Base-by-base conservation (phyloP, 1,140 invertebrate species). In the Ladona fulva region DNA sequence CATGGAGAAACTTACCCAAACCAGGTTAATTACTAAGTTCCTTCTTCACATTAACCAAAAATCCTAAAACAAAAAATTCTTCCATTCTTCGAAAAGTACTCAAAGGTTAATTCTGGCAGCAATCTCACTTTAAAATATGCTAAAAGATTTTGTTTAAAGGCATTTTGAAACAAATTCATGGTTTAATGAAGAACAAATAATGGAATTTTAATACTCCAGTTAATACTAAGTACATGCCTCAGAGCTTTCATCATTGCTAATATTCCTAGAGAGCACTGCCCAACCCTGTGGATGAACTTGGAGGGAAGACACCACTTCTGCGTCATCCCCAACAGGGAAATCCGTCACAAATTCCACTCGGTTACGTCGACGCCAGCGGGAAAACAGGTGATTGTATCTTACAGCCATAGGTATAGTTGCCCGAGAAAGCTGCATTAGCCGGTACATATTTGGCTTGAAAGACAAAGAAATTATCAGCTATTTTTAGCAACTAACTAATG, bases 231-330 rank as follows among this genome's bases (percentile, higher is more conserved):
- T 16, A 78, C 82, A 84, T 86, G 92, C 93, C 89, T 97, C 95
- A 74, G 94, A 92, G 81, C 89, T 90, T 83, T 97, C 94, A 82
- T 94, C 91, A 79, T 90, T 90, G 81, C 92, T 95, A 24, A 95
- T 92, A 85, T 97, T 97, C 78, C 95, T 88, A 42, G 94, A 95
- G 25, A 96, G 84, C 14, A 93, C 92, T 84, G 92, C 94, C 93
- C 95, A 96, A 1, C 95, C 95, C 82, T 95, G 91, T 7, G 96
- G 96, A 87, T 98, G 95, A 79, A 98, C 91, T 87, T 96, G 93
- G 74, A 96, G 85, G 22, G 95, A 95, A 80, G 94, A 93, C 80
- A 97, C 94, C 77, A 95, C 92, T 85, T 96, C 93, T 0, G 95
- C 95, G 81, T 96, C 94, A 83, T 96, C 93, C 0, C 89, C 89